These are phyloP conservation scores for Zosterops hypoxanthus DNA, from an alignment of 2,113 vertebrate species.

Conservation along the genomic window DNA sequence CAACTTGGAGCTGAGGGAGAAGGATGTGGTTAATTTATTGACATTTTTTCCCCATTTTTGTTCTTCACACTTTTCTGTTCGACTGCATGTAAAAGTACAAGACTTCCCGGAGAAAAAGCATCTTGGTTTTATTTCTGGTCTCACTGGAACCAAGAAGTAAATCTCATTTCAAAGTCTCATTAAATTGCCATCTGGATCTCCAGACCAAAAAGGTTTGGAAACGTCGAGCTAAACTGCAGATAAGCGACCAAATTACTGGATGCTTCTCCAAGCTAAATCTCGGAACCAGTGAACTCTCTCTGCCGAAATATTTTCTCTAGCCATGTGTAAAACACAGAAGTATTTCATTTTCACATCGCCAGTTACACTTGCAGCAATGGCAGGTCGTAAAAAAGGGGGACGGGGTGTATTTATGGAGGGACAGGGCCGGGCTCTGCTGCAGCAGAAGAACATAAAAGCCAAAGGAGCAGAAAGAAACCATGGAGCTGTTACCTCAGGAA, in stretches of 20 bases:
- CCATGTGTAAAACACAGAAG: constrained; percentile 34
- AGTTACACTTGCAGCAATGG: neutral
- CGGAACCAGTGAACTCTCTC: neutral
- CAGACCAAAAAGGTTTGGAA: constrained; percentile 53
- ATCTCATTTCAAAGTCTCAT: constrained; percentile 56
- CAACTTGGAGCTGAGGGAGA: neutral
- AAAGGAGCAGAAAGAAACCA: neutral
- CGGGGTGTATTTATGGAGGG: constrained; percentile 15
- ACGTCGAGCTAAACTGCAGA: constrained; percentile 37
- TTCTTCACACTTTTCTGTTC: neutral
- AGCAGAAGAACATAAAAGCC: constrained; percentile 51
- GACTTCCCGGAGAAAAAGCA: neutral
- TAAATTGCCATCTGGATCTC: constrained; percentile 64
- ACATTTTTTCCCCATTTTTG: neutral
- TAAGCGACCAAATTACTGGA: constrained; percentile 33
- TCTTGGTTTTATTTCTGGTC: constrained; percentile 24
- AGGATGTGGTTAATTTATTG: neutral
- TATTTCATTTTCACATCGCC: constrained; percentile 44
- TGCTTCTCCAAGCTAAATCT: constrained; percentile 32
- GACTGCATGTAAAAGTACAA: neutral
- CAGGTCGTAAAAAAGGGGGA: neutral
- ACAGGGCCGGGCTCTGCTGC: neutral
- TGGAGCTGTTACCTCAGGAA: neutral
- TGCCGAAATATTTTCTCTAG: constrained; percentile 21
- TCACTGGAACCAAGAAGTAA: constrained; percentile 32